A percentile compares a stretch with the other conserved stretches of the same genome.
These are phyloP conservation scores for Calonectris borealis DNA, from an alignment of 2,113 vertebrate genomes.

Conservation along the genomic window DNA sequence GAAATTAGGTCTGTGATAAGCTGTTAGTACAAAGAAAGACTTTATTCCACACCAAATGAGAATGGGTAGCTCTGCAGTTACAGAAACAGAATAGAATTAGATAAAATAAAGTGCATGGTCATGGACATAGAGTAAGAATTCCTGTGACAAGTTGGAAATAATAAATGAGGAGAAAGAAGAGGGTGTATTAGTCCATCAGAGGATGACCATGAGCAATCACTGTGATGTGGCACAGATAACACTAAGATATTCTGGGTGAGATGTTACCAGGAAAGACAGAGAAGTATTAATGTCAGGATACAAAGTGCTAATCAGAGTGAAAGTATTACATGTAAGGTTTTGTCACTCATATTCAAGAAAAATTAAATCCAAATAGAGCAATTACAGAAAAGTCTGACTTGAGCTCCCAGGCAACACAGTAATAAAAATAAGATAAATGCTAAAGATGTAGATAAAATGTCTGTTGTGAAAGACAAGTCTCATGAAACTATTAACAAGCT, in stretches of 20 bases:
- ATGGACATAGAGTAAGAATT: not conserved
- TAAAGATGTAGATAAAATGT: not conserved
- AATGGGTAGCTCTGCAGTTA: not conserved
- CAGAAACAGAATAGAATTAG: not conserved
- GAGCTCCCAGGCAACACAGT: not conserved
- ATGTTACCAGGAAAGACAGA: not conserved
- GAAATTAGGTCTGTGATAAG: not conserved
- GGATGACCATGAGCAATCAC: constrained; percentile 22
- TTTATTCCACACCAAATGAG: not conserved
- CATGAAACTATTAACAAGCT: not conserved
- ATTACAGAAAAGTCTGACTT: not conserved
- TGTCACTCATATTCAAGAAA: not conserved
- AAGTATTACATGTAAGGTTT: not conserved
- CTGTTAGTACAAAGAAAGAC: not conserved
- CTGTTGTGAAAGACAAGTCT: not conserved
- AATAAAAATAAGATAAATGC: not conserved
- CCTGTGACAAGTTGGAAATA: constrained; percentile 15
- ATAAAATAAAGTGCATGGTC: not conserved
- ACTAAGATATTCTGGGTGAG: not conserved
- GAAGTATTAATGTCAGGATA: not conserved
- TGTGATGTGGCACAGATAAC: not conserved
- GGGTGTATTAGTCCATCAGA: not conserved
- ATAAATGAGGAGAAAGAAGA: constrained; percentile 3
- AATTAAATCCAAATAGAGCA: not conserved
- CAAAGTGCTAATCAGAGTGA: not conserved